Percentiles rank a stretch among this genome's conserved stretches.
Evolutionary conservation across 2,113 vertebrate species (phyloP).

Genomic region (Sinocyclocheilus anshuiensis): DNA sequence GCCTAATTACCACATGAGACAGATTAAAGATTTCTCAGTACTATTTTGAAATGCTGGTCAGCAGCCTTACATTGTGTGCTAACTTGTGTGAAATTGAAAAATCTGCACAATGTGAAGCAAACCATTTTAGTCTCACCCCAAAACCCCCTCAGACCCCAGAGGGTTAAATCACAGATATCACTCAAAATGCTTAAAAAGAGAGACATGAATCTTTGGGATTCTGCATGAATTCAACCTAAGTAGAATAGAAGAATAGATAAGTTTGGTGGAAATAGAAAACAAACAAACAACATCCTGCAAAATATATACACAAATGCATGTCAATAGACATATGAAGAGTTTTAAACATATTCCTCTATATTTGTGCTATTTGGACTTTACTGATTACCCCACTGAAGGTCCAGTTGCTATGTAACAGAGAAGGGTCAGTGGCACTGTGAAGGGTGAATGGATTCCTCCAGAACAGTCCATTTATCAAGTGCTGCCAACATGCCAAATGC

Average conservation of each 20-base stretch:
- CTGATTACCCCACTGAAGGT: constrained; percentile 62
- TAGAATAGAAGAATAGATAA: neutral
- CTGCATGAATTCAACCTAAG: neutral
- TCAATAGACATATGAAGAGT: constrained; percentile 35
- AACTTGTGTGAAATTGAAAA: constrained; percentile 29
- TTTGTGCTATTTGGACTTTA: constrained; percentile 67
- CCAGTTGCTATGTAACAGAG: constrained; percentile 72
- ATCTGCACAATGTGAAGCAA: constrained; percentile 1
- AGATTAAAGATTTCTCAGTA: neutral
- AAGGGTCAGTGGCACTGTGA: constrained; percentile 68
- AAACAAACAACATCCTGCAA: neutral
- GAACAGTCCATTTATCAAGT: constrained; percentile 74
- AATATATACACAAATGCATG: neutral
- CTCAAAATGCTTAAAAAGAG: neutral
- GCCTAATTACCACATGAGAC: neutral
- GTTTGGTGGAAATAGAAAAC: neutral
- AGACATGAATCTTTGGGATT: neutral
- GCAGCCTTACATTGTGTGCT: constrained; percentile 3
- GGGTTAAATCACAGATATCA: constrained; percentile 22
- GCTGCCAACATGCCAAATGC: constrained; percentile 67
- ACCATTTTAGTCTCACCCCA: neutral
- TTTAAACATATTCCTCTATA: constrained; percentile 49
- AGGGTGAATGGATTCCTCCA: constrained; percentile 65
- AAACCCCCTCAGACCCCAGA: too few relatives aligned
- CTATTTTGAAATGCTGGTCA: constrained; percentile 7